These are phyloP conservation scores for Phania funesta DNA, from an alignment of 2,888 invertebrate genomes.

Conservation along the genomic window DNA sequence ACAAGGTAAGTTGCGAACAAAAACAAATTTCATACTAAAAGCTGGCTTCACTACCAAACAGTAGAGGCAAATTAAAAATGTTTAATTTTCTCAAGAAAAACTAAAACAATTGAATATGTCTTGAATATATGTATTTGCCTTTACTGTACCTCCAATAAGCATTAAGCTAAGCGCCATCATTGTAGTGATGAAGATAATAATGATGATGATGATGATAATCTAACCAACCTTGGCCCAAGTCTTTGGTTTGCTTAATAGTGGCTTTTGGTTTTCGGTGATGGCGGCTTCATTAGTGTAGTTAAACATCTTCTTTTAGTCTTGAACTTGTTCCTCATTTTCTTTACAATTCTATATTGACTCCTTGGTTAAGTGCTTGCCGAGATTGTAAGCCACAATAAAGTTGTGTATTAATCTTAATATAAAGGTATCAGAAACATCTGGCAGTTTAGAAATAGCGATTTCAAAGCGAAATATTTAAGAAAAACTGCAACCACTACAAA, in stretches of 20 bases:
- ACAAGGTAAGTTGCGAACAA: constrained; percentile 74
- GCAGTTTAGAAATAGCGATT: background rate
- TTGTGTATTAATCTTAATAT: background rate
- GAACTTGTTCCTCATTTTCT: background rate
- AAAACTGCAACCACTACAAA: constrained; percentile 6
- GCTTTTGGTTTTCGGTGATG: constrained; percentile 31
- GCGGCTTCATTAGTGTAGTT: constrained; percentile 51
- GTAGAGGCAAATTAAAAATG: background rate
- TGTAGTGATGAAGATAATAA: background rate
- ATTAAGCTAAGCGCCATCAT: constrained; percentile 47
- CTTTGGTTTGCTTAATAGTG: constrained; percentile 23
- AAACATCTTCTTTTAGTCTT: constrained; percentile 53
- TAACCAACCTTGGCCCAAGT: constrained; percentile 37
- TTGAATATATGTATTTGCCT: background rate
- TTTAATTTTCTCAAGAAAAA: background rate
- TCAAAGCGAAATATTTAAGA: background rate
- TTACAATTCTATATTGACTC: constrained; percentile 15
- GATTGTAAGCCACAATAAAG: constrained; percentile 5
- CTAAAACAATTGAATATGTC: background rate
- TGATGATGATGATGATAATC: constrained; percentile 26
- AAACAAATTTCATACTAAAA: background rate
- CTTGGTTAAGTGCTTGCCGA: background rate
- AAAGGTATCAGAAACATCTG: constrained; percentile 45
- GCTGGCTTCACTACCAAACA: background rate
- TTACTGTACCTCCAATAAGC: background rate